These are phyloP conservation scores for Hydractinia echinata DNA, from an alignment of 30 jellyfish, hydroid and myxozoan genomes.

Conservation along the genomic window DNA sequence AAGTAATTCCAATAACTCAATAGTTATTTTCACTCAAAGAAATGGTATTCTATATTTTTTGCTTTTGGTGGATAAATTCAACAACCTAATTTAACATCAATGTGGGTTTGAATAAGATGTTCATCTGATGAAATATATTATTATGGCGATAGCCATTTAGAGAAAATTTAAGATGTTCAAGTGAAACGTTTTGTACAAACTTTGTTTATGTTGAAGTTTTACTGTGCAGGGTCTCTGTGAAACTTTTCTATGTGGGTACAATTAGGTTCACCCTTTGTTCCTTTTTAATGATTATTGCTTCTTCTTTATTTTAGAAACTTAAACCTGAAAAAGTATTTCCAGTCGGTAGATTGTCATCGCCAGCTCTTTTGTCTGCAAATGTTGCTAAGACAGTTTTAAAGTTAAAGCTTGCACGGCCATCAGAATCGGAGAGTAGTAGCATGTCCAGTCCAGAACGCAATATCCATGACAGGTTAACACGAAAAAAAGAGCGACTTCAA, in stretches of 20 bases:
- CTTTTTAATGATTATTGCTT: background rate
- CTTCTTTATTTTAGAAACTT: background rate
- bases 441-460: background rate
- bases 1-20: too few relatives aligned
- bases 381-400: background rate
- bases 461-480: background rate
- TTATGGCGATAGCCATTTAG: too few relatives aligned
- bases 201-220: too few relatives aligned
- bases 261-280: background rate
- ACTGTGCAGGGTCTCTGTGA: too few relatives aligned
- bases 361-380: constrained; percentile 22
- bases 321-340: constrained; percentile 22
- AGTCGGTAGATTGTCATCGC: constrained; percentile 12
- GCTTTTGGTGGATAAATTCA: too few relatives aligned
- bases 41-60: too few relatives aligned
- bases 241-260: too few relatives aligned
- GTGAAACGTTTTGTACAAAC: too few relatives aligned
- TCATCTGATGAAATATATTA: too few relatives aligned
- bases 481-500: background rate
- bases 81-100: too few relatives aligned
- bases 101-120: too few relatives aligned
- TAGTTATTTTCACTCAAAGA: too few relatives aligned
- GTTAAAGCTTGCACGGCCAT: background rate
- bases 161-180: background rate
- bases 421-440: constrained; percentile 14